Evolutionary conservation across 2,113 vertebrate species (phyloP), one percentile per base, ranked within the genome.

Genomic region (Panurus biarmicus): DNA sequence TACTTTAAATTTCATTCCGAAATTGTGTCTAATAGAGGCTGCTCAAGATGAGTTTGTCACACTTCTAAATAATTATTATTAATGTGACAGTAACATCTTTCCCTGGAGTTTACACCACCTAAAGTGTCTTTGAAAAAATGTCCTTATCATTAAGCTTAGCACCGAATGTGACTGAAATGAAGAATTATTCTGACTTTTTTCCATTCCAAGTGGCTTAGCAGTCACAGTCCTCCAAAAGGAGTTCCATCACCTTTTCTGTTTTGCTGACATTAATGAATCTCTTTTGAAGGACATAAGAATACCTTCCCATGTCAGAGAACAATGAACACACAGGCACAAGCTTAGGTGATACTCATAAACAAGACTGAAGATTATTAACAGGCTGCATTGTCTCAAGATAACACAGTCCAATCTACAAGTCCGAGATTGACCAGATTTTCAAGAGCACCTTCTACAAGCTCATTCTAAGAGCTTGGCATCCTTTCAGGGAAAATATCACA

Each of bases 1-100:
- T 86, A 73, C 92, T 95, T 94, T 69, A 89, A 83, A 90, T 74
- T 87, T 94, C 65, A 85, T 80, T 93, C 72, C 0, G 0, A 90
- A 79, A 79, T 73, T 53, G 58, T 24, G 35, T 53, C 47, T 94
- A 66, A 91, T 70, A 90, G 72, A 91, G 20, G 75, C 85, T 91
- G 75, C 71, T 93, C 56, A 54, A 89, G 71, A 85, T 64, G 61
- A 93, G 71, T 56, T 85, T 90, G 82, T 79, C 81, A 78, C 58
- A 77, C 74, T 94, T 85, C 65, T 85, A 71, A 93, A 87, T 90
- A 93, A 95, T 94, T 87, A 92, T 73, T 95, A 94, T 84, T 95
- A 93, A 93, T 14, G 40, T 71, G 62, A 92, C 74, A 76, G 36
- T 75, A 87, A 66, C 40, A 44, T 82, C 44, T 62, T 66, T 90